Evolutionary conservation across 1,140 invertebrate species (phyloP).

Genomic region (Littorina saxatilis): DNA sequence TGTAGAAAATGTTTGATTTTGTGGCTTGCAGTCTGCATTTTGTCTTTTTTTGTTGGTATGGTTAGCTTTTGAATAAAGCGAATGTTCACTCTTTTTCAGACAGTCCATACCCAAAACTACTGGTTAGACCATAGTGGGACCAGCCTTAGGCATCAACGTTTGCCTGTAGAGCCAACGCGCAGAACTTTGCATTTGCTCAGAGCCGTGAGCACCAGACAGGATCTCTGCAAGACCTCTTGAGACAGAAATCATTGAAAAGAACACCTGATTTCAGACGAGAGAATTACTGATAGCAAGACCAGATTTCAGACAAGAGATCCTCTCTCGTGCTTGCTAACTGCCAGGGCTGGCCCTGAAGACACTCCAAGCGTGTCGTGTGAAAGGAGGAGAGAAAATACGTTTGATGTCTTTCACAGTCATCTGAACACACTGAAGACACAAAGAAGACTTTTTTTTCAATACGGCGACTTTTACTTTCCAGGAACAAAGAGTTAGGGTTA

Average conservation of each 20-base stretch:
- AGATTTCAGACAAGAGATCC: not conserved
- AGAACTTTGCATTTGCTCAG: not conserved
- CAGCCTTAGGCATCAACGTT: not conserved
- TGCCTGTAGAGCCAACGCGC: not conserved
- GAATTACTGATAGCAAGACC: not conserved
- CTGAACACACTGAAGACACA: conserved; percentile 2
- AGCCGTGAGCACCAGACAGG: conserved; percentile 4
- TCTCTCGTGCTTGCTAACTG: not conserved
- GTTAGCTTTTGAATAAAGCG: not conserved
- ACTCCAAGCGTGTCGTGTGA: not conserved
- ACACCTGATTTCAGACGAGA: not conserved
- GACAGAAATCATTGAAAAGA: not conserved
- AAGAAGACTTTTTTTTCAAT: not conserved
- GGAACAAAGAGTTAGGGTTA: not conserved
- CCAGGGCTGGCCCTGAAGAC: not conserved
- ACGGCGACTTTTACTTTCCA: not conserved
- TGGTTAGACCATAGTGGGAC: not conserved
- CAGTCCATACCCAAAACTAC: not conserved
- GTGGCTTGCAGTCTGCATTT: no score
- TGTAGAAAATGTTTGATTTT: no score
- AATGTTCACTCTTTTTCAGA: not conserved
- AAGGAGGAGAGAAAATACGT: not conserved
- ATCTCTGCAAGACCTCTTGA: not conserved
- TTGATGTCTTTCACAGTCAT: conserved; percentile 7
- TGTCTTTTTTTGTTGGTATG: no score